Evolutionary conservation across 2,113 vertebrate genomes (phyloP).

Genomic region (Bagarius yarrelli): DNA sequence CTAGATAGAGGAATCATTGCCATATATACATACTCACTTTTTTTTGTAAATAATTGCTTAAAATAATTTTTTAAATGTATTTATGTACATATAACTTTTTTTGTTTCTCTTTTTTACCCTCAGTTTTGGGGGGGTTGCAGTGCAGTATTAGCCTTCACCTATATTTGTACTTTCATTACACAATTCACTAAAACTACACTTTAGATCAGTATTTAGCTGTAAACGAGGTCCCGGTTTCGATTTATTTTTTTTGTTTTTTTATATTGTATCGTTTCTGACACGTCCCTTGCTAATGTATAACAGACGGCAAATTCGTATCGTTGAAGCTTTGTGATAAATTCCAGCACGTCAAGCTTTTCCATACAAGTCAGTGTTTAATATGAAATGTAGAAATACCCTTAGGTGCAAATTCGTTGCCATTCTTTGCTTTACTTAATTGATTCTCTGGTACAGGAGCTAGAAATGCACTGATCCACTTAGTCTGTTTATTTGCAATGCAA

Average conservation of each 20-base stretch:
- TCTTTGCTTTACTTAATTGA: background rate
- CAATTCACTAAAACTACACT: constrained; percentile 48
- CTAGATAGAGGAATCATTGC: constrained; percentile 42
- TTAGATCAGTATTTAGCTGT: constrained; percentile 53
- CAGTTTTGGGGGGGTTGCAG: constrained; percentile 42
- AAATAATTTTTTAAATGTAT: constrained; percentile 47
- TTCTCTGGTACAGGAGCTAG: background rate
- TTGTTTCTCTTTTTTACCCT: background rate
- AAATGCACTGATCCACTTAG: background rate
- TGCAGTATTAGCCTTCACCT: constrained; percentile 67
- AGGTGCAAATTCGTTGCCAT: no score
- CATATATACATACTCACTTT: constrained; percentile 58
- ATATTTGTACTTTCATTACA: constrained; percentile 32
- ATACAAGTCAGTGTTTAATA: background rate
- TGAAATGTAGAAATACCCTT: background rate
- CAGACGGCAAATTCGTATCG: background rate
- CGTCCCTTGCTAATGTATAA: background rate
- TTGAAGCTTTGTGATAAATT: background rate
- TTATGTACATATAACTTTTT: constrained; percentile 62
- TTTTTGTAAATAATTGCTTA: constrained; percentile 57
- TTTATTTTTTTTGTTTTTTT: background rate
- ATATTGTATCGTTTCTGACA: background rate
- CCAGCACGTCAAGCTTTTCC: background rate
- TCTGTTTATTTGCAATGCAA: background rate
- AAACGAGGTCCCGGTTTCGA: constrained; percentile 41